Base-by-base conservation (phyloP, 2,113 vertebrate species). In the Thryonomys swinderianus region DNA sequence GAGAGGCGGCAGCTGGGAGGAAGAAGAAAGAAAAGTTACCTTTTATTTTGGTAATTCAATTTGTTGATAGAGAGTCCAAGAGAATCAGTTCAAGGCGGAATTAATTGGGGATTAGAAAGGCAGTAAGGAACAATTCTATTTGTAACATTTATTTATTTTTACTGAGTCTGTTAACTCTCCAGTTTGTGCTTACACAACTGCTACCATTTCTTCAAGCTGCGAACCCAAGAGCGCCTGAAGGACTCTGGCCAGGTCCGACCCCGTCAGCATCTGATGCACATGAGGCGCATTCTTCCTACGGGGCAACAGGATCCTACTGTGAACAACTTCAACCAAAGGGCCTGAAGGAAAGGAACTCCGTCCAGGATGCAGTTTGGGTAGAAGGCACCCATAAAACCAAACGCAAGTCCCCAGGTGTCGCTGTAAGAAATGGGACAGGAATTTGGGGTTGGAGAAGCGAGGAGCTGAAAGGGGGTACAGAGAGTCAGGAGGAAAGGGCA, bases 401-500 rank as follows among this genome's bases (percentile, higher is more conserved):
- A 69, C 8, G 3, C 14, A 87, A 78, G 0, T 34, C 45, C 18
- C 40, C 0, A 59, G 9, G 40, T 5, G 9, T 91, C 34, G 1
- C 0, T 4, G 0, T 66, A 48, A 61, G 76, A 76, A 34, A 7
- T n/a, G 13, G 48, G 45, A 8, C 21, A 27, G 64, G 48, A n/a
- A 1, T 91, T 16, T 40, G 18, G 6, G 11, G 3, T 12, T 32
- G 17, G n/a, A 55, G 51, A 78, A 89, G 62, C 48, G 48, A n/a
- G 40, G 18, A n/a, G 51, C 13, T 1, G 40, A 25, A 20, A 32
- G 37, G 17, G 45, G 1, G 61, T 0, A 21, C 0, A 1, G 51
- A 27, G 20, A 30, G 66, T 30, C 7, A n/a, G 11, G 20, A 61
- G 21, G 3, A 2, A 3, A 21, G 13, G 48, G 30, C 69, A 67